Conservation (phyloP, 2,797 vertebrate genomes). For the Botia kubotai region DNA sequence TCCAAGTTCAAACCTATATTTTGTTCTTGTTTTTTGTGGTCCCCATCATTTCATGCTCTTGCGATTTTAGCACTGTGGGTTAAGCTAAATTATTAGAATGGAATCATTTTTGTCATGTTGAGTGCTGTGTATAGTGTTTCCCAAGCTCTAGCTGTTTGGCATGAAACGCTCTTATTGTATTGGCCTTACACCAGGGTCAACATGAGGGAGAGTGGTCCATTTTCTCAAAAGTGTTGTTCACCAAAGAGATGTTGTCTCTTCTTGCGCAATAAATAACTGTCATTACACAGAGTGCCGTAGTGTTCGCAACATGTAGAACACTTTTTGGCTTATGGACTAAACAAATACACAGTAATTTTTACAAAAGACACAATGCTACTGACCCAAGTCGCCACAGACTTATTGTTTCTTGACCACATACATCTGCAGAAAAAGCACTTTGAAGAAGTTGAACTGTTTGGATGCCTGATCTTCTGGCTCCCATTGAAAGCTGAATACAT, state of each 20-base stretch:
- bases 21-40: slow-evolving; percentile 3
- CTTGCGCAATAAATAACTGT: slow-evolving; percentile 77
- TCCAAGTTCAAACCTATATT: neutral
- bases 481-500: neutral
- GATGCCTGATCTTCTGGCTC: slow-evolving; percentile 8
- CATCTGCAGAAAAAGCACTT: slow-evolving; percentile 22
- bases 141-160: slow-evolving; percentile 62
- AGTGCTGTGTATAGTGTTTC: slow-evolving; percentile 52
- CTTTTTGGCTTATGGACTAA: slow-evolving; percentile 55
- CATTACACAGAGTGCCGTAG: slow-evolving; percentile 76
- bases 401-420: neutral
- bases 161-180: slow-evolving; percentile 77
- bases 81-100: slow-evolving; percentile 63
- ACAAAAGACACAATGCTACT: slow-evolving; percentile 34
- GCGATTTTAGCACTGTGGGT: slow-evolving; percentile 44
- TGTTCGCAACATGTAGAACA: slow-evolving; percentile 65
- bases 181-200: slow-evolving; percentile 62
- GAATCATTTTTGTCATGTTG: slow-evolving; percentile 59
- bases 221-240: slow-evolving; percentile 82
- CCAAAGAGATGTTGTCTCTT: slow-evolving; percentile 77
- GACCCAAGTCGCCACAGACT: slow-evolving; percentile 18
- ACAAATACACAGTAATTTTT: slow-evolving; percentile 59
- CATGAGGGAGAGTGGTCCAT: slow-evolving; percentile 77
- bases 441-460: slow-evolving; percentile 33
- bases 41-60: slow-evolving; percentile 48